Evolutionary conservation across 2,797 vertebrate genomes (phyloP), one percentile per base, ranked within the genome.

Genomic region (Muraenolepis orangiensis): DNA sequence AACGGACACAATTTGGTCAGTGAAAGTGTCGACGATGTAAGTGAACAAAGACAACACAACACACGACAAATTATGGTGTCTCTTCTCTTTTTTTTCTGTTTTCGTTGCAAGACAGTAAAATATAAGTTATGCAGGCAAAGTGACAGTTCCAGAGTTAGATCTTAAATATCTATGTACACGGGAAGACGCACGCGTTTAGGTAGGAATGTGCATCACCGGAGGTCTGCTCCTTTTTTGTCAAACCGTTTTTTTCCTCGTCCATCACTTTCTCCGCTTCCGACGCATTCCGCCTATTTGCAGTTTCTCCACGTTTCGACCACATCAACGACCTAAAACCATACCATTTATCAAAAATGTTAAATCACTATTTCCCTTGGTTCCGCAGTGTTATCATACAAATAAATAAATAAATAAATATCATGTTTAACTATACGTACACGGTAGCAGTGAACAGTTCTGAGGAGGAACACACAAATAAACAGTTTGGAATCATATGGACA

Each of bases 81-180:
- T 82, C 72, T 74, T 86, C 77, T 89, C 85, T 85, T 78, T 83
- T 88, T 87, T 78, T 83, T 88, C 87, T 81, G 74, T 90, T 78
- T 85, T 91, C 82, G 89, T 92, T 91, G 90, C 91, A 92, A 91
- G 90, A 93, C 91, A 92, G 78, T 93, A 91, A 93, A 91, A 84
- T 87, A 89, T 77, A 90, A 88, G 87, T 88, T 87, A 92, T 83
- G 91, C 92, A 93, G 90, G 92, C 91, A 93, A 87, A 88, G 84
- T 87, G 91, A 92, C 88, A 91, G 85, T 85, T 90, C 83, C 82
- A 84, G 76, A 82, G 87, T 91, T 91, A 87, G 89, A 88, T 85
- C n/a, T 87, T 90, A 86, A 83, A 80, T 79, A 77, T 91, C 83
- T 89, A 87, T 88, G 78, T 92, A 90, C 92, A 90, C 87, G 91